Evolutionary conservation across 2,888 invertebrate species (phyloP), one percentile per base, ranked within the genome.

Genomic region (Andrena haemorrhoa): DNA sequence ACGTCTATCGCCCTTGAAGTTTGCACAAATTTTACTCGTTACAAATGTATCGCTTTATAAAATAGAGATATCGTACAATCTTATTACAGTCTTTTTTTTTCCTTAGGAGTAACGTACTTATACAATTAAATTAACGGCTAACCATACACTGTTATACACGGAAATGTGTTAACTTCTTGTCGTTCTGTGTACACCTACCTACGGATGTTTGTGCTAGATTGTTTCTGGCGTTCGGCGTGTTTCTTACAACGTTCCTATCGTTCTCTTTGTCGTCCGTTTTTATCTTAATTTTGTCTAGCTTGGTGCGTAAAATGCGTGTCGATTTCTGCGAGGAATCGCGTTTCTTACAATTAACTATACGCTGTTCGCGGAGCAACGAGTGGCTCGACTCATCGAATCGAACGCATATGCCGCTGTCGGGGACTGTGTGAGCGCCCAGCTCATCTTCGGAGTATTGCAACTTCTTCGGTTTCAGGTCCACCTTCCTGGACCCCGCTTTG

Each of bases 381-480:
- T 70, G 31, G 68, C 35, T 49, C 4, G 35, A 63, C 31, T 53
- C 8, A n/a, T 51, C 10, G 3, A 10, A 26, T 23, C 12, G 20
- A 5, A 31, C 20, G 20, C 61, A 16, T 29, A 72, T 16, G 33
- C 66, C 74, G 49, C 64, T 71, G 2, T 68, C 60, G 2, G 3
- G 16, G 47, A 3, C 2, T 12, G 2, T 58, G 0, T 16, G 31
- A 16, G 1, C 7, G 4, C 79, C 73, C 6, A 56, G 26, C 23
- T 89, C 83, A 4, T 90, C 79, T 0, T 85, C 86, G 31, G 76
- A 47, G 58, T 86, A 92, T 4, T 79, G 77, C 41, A 91, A 86
- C 72, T 86, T 91, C 73, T 90, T 91, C 8, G 91, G 91, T 35
- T 85, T 85, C 60, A 89, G 74, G 23, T 87, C 84, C 3, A 64